These are phyloP conservation scores for Drosophila melanogaster DNA, from an alignment of 1,140 invertebrate species.

Conservation along the genomic window DNA sequence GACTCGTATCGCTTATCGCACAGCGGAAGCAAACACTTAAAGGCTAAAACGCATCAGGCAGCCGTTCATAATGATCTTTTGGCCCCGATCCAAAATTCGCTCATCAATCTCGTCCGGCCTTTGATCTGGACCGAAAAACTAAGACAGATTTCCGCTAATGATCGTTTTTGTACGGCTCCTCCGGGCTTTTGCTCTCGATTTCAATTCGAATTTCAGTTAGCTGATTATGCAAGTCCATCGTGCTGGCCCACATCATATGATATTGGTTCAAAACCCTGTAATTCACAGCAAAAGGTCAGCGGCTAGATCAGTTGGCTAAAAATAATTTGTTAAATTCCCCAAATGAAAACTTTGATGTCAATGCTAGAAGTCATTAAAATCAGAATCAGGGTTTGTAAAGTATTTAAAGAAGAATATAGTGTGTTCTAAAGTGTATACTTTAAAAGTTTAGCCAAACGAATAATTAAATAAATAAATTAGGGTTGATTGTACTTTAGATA, in stretches of 20 bases:
- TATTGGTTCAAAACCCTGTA: neutral
- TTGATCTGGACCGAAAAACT: constrained; percentile 51
- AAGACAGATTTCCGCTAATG: constrained; percentile 53
- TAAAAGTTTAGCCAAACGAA: neutral
- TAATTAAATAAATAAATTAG: too few relatives aligned
- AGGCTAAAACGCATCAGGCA: constrained; percentile 16
- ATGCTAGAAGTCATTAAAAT: neutral
- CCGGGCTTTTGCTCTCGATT: constrained; percentile 38
- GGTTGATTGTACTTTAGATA: neutral
- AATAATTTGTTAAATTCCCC: neutral
- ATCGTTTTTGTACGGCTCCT: constrained; percentile 17
- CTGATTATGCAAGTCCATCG: constrained; percentile 10
- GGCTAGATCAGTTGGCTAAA: neutral
- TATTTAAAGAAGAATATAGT: neutral
- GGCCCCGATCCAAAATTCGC: constrained; percentile 34
- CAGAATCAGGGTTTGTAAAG: neutral
- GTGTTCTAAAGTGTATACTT: neutral
- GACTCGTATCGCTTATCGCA: constrained; percentile 10
- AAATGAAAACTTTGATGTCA: neutral
- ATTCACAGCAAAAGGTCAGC: neutral
- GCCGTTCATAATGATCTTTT: constrained; percentile 40
- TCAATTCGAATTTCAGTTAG: constrained; percentile 27
- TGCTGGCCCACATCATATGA: neutral
- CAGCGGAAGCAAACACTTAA: constrained; percentile 59
- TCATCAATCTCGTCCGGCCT: constrained; percentile 39